Base-by-base conservation (phyloP, 2,113 vertebrate species). In the Siniperca chuatsi region DNA sequence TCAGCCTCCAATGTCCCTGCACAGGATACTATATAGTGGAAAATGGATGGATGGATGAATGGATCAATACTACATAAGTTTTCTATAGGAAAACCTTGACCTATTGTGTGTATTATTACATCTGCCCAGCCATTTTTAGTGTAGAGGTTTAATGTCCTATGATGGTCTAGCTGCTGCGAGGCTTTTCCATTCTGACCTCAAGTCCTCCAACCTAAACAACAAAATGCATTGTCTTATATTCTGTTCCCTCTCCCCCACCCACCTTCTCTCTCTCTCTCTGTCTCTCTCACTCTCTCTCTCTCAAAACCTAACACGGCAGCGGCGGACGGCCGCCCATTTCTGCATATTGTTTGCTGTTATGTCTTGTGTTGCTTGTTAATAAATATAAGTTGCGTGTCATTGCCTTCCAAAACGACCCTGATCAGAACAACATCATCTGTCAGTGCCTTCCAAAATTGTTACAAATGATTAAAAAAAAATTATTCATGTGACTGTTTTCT, bases 31-130 rank as follows among this genome's bases (percentile, higher is more conserved):
- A 4, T 12, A 25, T 54, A 3, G 10, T 44, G 50, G 16, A 48
- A 55, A 62, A 61, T 20, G n/a, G 35, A 74, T 46, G 9, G 29
- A 72, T 29, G 46, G 23, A 66, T 74, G 12, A 13, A 54, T 65
- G 33, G 60, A 60, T 81, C 78, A 44, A 60, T 72, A 81, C 42
- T 1, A 57, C 46, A 73, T 33, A 20, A 4, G 40, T 29, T 55
- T 54, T 57, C 46, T 21, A 23, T 0, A 11, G 25, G 33, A 60
- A 42, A 40, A 40, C 62, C 29, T 55, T 72, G 60, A 62, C 72
- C 29, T 48, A 12, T 50, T 16, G 42, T 4, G 2, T 46, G 7
- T 44, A 57, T 23, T 64, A 5, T 11, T 7, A 29, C 29, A 29
- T 4, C 48, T 74, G 40, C 11, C 4, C 16, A 29, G 29, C 21